A percentile compares a stretch with the other conserved stretches of the same genome.
Evolutionary conservation across 2,888 invertebrate genomes (phyloP).

Genomic region (Chironomus tentans): DNA sequence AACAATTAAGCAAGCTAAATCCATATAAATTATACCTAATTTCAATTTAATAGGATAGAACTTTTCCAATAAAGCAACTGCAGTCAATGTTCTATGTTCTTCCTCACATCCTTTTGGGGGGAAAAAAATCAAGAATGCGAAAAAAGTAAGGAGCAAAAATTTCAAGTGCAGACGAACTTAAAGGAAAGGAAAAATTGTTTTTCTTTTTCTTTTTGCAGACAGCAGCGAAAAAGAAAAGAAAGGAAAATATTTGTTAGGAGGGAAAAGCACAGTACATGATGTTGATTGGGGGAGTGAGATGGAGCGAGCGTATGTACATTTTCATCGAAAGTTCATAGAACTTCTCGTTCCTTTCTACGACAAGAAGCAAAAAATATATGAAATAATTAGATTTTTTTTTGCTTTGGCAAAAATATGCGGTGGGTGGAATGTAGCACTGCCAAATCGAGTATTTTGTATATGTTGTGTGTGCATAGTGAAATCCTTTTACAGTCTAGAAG

Average conservation of each 20-base stretch:
- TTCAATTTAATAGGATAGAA: too few species aligned
- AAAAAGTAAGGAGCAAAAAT: not conserved
- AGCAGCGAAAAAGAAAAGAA: not conserved
- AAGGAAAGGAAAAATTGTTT: too few species aligned
- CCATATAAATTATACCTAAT: too few species aligned
- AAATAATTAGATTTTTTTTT: constrained; percentile 1
- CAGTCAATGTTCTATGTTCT: too few species aligned
- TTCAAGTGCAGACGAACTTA: not conserved
- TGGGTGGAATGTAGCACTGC: not conserved
- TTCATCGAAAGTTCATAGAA: constrained; percentile 9
- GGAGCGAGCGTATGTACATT: not conserved
- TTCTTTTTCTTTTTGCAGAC: constrained; percentile 1
- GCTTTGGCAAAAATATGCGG: not conserved
- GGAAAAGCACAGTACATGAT: not conserved
- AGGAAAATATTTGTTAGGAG: not conserved
- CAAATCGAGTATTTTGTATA: too few species aligned
- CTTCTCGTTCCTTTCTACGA: not conserved
- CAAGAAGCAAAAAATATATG: not conserved
- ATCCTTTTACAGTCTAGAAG: not conserved
- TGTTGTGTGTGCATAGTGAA: not conserved
- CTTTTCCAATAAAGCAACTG: too few species aligned
- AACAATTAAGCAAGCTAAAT: too few species aligned
- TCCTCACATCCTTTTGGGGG: too few species aligned
- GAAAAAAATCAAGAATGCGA: too few species aligned
- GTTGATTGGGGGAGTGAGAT: not conserved